Base-by-base conservation (phyloP, 2,888 invertebrate genomes). In the Phalangium opilio region DNA sequence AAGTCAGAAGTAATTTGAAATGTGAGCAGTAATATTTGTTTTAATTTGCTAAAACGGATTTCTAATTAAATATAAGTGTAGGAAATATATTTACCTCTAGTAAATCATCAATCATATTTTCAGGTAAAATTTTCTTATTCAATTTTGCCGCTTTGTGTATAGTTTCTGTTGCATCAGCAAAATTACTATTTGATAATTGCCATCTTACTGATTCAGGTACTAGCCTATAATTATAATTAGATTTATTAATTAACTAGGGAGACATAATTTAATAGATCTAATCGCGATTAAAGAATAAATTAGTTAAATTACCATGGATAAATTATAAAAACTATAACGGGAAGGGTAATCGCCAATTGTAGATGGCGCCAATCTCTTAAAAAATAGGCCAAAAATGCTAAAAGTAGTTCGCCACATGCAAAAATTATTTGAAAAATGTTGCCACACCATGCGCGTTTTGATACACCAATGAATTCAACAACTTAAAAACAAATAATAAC, bases 391-490 rank as follows among this genome's bases (percentile, higher is more conserved):
- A 43, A 43, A 41, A 49, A 38, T 17, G 42, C 38, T 43, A 53
- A 43, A 19, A 53, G 14, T 14, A 50, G 18, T 38, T 53, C 52
- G 15, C 52, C 52, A 21, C 46, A 17, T 10, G 52, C 50, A 53
- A 53, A 53, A 5, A 53, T 46, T 20, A 53, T 50, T 35, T 53
- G 52, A 49, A 53, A 44, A 5, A 49, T 21, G 14, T 53, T 53
- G 20, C 50, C 52, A 45, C 50, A 50, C 15, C 50, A 39, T 19
- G 50, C 40, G 21, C 52, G 39, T 34, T 49, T 48, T 11, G 52
- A 49, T 14, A 44, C 44, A 3, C 50, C 50, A 12, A 53, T 44
- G 38, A 44, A 48, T 32, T 53, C 52, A 3, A 53, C 44, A 32
- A 50, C 52, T 53, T 27, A 27, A 27, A 27, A 27, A 7, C 27